Evolutionary conservation across 2,888 invertebrate genomes (phyloP).

Genomic region (Pseudoips prasinana): DNA sequence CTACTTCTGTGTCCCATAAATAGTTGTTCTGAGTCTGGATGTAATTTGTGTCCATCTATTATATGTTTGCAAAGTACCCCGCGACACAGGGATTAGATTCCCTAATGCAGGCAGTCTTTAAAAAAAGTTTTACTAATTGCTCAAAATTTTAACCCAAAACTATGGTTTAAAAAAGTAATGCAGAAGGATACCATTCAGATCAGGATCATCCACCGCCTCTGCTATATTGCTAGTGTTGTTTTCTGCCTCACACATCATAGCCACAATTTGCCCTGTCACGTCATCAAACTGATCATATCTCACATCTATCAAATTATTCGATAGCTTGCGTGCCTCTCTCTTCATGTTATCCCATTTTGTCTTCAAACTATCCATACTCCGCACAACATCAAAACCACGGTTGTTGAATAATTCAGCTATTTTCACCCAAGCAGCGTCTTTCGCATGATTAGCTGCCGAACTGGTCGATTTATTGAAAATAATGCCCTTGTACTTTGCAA

Average conservation of each 20-base stretch:
- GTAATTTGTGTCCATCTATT: too few species aligned
- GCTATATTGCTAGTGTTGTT: constrained; percentile 25
- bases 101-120: too few species aligned
- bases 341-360: constrained; percentile 70
- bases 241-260: constrained; percentile 44
- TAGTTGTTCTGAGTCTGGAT: too few species aligned
- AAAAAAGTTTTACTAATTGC: too few species aligned
- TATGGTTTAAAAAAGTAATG: too few species aligned
- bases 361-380: constrained; percentile 53
- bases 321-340: constrained; percentile 44
- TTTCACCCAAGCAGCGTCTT: constrained; percentile 60
- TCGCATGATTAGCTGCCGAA: constrained; percentile 46
- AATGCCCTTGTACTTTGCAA: constrained; percentile 55
- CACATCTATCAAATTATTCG: constrained; percentile 50
- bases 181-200: constrained; percentile 30
- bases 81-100: too few species aligned
- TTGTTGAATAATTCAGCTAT: constrained; percentile 58
- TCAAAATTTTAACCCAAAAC: too few species aligned
- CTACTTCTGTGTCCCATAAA: too few species aligned
- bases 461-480: constrained; percentile 59
- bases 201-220: constrained; percentile 22
- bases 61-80: too few species aligned
- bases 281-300: constrained; percentile 42
- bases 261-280: constrained; percentile 41
- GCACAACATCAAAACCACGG: constrained; percentile 41